Evolutionary conservation across 2,888 invertebrate species (phyloP), one percentile per base, ranked within the genome.

Genomic region (Lottia gigantea): DNA sequence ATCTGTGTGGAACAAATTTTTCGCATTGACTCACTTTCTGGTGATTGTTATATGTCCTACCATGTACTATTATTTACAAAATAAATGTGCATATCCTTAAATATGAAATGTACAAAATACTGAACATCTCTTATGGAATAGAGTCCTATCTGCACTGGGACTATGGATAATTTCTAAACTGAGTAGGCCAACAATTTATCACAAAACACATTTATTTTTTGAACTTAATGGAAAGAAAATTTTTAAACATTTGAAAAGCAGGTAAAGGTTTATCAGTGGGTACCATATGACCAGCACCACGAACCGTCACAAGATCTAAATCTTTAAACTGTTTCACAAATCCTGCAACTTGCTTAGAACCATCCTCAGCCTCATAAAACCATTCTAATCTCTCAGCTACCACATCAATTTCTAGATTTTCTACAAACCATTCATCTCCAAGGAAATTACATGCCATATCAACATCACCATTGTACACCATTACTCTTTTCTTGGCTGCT

Each of bases 371-470:
- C n/a, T 61, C 76, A 64, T 78, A 80, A 64, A 72, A 76, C 86
- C 85, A 86, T 1, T 76, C 45, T 40, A 73, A 71, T 70, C 83
- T 72, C 2, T 73, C 71, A 19, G 63, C 65, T 4, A 77, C 68
- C 11, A 81, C 70, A 19, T 55, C 55, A 4, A 55, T n/a, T 3
- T 80, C 73, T 6, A 89, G 83, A 25, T 80, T 77, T 64, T 88
- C 87, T 8, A 89, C 81, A 80, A 90, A 90, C 89, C 89, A 90
- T 71, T 89, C 86, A 78, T 90, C 90, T 47, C 90, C 90, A 0
- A 90, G 85, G 76, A 89, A 90, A 77, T 90, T 90, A 80, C 90
- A 90, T 1, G 90, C 88, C 85, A 90, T 89, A 77, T 90, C 90
- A 8, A 89, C 85, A 82, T 90, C 90, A 8, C 90, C 90, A 77